These are phyloP conservation scores for Caloenas nicobarica DNA, from an alignment of 2,113 vertebrate species.

Conservation along the genomic window DNA sequence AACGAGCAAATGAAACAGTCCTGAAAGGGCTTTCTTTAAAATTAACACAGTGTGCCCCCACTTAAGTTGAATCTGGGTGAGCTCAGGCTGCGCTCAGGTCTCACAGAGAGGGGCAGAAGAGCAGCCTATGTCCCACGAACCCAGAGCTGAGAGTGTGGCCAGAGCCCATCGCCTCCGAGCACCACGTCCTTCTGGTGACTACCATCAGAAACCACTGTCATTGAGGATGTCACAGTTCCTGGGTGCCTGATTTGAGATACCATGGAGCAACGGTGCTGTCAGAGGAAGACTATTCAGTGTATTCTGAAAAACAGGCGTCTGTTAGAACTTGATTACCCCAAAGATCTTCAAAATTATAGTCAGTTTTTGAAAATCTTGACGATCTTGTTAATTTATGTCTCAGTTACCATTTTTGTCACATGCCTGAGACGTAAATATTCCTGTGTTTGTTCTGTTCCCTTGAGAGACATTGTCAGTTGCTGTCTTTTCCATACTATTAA, in stretches of 20 bases:
- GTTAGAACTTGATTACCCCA: background rate
- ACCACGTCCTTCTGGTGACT: background rate
- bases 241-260: background rate
- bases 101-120: background rate
- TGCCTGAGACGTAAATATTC: background rate
- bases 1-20: background rate
- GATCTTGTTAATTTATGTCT: background rate
- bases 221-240: background rate
- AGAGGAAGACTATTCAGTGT: background rate
- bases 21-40: background rate
- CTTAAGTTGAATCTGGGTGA: background rate
- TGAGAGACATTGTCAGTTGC: background rate
- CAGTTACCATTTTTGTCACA: background rate
- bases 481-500: constrained; percentile 29
- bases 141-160: background rate
- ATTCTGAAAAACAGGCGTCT: background rate
- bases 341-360: background rate
- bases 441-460: background rate
- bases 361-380: background rate
- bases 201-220: background rate
- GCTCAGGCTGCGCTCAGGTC: background rate
- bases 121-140: background rate
- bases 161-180: accelerated
- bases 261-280: background rate
- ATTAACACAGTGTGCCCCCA: background rate